Evolutionary conservation across 2,797 vertebrate genomes (phyloP).

Genomic region (Hydrophis major): DNA sequence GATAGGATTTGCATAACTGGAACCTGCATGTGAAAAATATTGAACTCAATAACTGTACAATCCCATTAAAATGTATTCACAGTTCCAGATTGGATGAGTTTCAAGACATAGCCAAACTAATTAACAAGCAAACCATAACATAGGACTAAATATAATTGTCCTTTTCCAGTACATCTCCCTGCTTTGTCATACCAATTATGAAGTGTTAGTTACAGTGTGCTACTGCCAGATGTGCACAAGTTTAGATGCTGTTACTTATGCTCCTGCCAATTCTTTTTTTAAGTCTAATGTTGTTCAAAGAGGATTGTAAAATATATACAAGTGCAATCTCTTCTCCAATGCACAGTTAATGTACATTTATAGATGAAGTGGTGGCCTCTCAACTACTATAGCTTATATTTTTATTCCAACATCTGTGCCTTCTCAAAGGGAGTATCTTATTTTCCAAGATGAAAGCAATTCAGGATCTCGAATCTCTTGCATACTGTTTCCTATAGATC

Average conservation of each 20-base stretch:
- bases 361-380: conserved; percentile 17
- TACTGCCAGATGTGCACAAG: conserved; percentile 58
- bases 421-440: conserved; percentile 51
- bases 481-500: conserved; percentile 40
- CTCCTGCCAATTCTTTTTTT: conserved; percentile 41
- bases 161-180: conserved; percentile 30
- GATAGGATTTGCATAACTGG: neutral
- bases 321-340: conserved; percentile 43
- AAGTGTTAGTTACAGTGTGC: conserved; percentile 56
- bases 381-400: conserved; percentile 48
- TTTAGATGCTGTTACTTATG: conserved; percentile 60
- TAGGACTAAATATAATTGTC: conserved; percentile 3
- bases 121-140: conserved; percentile 42
- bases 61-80: conserved; percentile 2
- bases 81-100: neutral
- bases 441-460: conserved; percentile 54
- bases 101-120: conserved; percentile 35
- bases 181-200: conserved; percentile 40
- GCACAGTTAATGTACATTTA: conserved; percentile 45
- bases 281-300: conserved; percentile 59
- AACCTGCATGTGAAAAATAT: neutral
- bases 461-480: conserved; percentile 47
- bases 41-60: neutral
- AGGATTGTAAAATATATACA: conserved; percentile 50
- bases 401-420: conserved; percentile 51